phyloP scores from a whole-genome alignment of 2,888 invertebrate species.

The Plagodis pulveraria region DNA sequence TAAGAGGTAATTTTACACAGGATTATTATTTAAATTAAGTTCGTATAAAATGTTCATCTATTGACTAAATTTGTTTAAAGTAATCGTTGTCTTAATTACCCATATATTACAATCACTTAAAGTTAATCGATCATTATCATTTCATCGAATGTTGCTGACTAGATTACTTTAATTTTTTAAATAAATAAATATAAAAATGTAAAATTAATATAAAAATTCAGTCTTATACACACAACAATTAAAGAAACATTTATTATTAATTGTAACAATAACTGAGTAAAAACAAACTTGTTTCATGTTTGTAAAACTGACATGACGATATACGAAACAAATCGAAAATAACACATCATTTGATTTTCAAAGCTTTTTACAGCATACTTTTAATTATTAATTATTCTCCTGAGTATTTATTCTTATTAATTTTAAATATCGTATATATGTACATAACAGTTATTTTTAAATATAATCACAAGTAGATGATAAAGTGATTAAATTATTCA shows the following conservation, averaged over 20 bases:
- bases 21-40: conserved; percentile 22
- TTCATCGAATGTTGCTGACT: conserved; percentile 50
- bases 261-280: conserved; percentile 15
- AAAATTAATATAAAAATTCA: conserved; percentile 45
- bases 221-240: conserved; percentile 43
- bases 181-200: conserved; percentile 26
- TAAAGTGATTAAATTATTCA: no score
- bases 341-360: background rate
- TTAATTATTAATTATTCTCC: background rate
- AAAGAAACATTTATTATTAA: conserved; percentile 26
- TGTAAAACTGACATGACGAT: background rate
- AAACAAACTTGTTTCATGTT: background rate
- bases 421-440: background rate
- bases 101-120: conserved; percentile 59
- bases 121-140: background rate
- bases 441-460: background rate
- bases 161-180: conserved; percentile 31
- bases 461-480: background rate
- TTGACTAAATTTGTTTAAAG: conserved; percentile 43
- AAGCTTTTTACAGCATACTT: conserved; percentile 17
- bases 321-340: background rate
- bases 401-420: background rate
- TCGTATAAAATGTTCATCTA: conserved; percentile 35
- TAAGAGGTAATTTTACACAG: conserved; percentile 23
- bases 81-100: conserved; percentile 67